Conservation (phyloP, 2,888 invertebrate genomes). For the Carpatolechia fugitivella region DNA sequence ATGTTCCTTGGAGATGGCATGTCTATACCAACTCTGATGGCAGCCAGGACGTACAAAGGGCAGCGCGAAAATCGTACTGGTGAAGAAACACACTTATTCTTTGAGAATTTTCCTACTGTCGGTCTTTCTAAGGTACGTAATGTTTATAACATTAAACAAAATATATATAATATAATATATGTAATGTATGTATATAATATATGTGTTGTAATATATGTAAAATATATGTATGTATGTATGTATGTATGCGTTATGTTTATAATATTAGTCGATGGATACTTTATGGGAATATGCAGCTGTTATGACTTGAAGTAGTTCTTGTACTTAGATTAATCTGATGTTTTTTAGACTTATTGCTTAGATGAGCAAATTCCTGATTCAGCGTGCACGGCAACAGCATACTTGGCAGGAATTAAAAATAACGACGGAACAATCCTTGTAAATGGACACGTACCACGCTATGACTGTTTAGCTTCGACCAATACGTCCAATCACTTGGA, state of each 20-base stretch:
- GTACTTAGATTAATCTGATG: no score
- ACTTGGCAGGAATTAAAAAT: conserved; percentile 82
- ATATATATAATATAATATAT: no score
- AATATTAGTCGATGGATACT: no score
- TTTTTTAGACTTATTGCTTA: conserved; percentile 72
- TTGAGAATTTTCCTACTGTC: conserved; percentile 81
- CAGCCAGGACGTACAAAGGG: conserved; percentile 81
- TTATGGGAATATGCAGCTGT: no score
- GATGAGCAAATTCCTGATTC: conserved; percentile 84
- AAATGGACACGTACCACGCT: conserved; percentile 76
- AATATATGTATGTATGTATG: no score
- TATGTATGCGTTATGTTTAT: no score
- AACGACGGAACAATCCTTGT: conserved; percentile 82
- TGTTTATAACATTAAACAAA: neutral
- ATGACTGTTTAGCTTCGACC: conserved; percentile 79
- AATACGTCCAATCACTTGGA: conserved; percentile 72
- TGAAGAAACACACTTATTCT: conserved; percentile 79
- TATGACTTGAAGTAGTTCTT: no score
- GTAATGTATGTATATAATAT: no score
- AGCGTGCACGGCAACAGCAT: conserved; percentile 84
- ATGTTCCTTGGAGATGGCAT: conserved; percentile 88
- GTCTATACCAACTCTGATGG: conserved; percentile 84
- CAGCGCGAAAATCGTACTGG: conserved; percentile 76
- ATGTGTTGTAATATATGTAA: no score
- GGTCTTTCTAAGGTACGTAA: conserved; percentile 80